Evolutionary conservation across 1,140 invertebrate genomes (phyloP), one percentile per base, ranked within the genome.

Genomic region (Planococcus citri): DNA sequence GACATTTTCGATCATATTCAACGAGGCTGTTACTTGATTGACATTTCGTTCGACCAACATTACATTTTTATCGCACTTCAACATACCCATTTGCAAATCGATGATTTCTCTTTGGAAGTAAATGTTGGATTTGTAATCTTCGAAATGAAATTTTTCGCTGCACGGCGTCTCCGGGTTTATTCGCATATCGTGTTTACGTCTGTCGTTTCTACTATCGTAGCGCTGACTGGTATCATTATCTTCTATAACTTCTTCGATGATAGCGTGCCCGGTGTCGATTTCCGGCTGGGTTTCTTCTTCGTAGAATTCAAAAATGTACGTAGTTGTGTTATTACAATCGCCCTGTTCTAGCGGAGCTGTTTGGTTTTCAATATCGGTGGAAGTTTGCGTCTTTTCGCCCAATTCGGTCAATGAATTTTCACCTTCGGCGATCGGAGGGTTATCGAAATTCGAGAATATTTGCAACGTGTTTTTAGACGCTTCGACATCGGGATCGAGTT

Each of bases 61-160:
- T 10, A 64, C 21, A 17, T 64, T 64, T 27, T 64, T 64, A 27
- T 64, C 60, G 60, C 60, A 64, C 17, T 64, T 64, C 60, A 64
- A 27, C 60, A 64, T 64, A 25, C 22, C 22, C 60, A 24, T 64
- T 24, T 64, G 60, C 22, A 64, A 64, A 17, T 64, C 60, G 9
- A 64, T 64, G 22, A 64, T 24, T 20, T 64, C 60, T 64, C 60
- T 24, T 27, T 64, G 60, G 10, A 64, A 24, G 17, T 64, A 64
- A 24, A 64, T 64, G 17, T 64, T 64, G 3, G 60, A 64, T 27
- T 64, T 64, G 22, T 25, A 64, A 27, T 64, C 60, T 21, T 64
- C 60, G 60, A 25, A 64, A 17, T 64, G 60, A 20, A 64, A 64
- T 17, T 25, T 12, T 24, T 64, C 60, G 60, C 60, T 64, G 22